phyloP scores from a whole-genome alignment of 2,797 vertebrate genomes.

The Podarcis lilfordi region DNA sequence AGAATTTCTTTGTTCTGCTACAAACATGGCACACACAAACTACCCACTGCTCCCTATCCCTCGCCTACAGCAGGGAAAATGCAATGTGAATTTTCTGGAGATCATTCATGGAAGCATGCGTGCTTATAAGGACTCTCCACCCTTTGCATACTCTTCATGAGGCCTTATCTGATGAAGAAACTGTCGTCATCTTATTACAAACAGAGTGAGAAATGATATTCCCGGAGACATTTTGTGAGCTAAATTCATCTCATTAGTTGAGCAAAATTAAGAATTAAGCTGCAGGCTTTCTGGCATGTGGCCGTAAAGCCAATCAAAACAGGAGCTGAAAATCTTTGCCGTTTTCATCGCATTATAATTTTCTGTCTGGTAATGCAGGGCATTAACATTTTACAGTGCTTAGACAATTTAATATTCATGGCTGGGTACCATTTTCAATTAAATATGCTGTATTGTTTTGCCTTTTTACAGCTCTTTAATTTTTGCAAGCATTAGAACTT shows the following conservation, averaged over 20 bases:
- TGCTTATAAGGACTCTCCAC: not conserved
- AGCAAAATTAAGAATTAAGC: constrained; percentile 31
- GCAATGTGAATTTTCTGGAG: not conserved
- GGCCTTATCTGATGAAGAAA: not conserved
- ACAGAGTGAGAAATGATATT: constrained; percentile 1
- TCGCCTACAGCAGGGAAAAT: not conserved
- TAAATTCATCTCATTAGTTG: constrained; percentile 30
- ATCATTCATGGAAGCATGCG: not conserved
- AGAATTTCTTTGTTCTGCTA: not conserved
- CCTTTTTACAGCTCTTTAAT: constrained; percentile 4
- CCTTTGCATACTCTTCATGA: not conserved
- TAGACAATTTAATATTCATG: constrained; percentile 18
- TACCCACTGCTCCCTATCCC: not conserved
- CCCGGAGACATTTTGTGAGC: constrained; percentile 1
- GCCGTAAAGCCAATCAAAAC: constrained; percentile 7
- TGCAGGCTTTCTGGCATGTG: constrained; percentile 10
- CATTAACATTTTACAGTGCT: constrained; percentile 17
- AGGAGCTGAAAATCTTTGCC: constrained; percentile 1
- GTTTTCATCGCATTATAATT: constrained; percentile 21
- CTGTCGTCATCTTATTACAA: constrained; percentile 10
- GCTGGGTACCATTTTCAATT: constrained; percentile 24
- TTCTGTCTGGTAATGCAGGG: not conserved
- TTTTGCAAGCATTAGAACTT: not conserved
- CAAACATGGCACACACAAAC: not conserved
- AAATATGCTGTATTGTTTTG: constrained; percentile 7